Evolutionary conservation across 2,888 invertebrate genomes (phyloP), one percentile per base, ranked within the genome.

Genomic region (Rhogogaster chlorosoma): DNA sequence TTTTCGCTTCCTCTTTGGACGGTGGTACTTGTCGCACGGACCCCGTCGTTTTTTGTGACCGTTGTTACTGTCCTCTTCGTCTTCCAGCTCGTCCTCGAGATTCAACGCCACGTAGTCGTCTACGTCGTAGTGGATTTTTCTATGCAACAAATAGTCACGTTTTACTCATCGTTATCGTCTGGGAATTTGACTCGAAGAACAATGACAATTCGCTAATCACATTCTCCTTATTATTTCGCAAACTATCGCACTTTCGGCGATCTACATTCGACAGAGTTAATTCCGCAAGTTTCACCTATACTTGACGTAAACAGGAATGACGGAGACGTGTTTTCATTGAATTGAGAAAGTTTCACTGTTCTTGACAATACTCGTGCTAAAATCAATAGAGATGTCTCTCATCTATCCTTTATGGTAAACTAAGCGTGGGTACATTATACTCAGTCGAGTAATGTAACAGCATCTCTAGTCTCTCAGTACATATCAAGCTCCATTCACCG

Each of bases 31-130:
- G 73, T 90, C 90, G 29, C 88, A 88, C 64, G 89, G 87, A 26
- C 87, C 88, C 71, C 88, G 87, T 18, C 84, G 88, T 87, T 71
- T 57, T 29, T 61, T 75, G 70, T 80, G 78, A 26, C 73, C 84
- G 67, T 45, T 85, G 67, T 83, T 89, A 86, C 91, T 92, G 89
- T 91, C 93, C 80, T 80, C 57, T 80, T 92, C 91, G 49, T 92
- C 92, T 70, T 92, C 94, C 57, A 93, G 90, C 84, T 94, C 94
- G 84, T 93, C 94, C 75, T 94, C 94, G 89, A 95, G 94, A 89
- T 94, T 94, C 86, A 95, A 90, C 85, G 95, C 94, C 67, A 95
- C 92, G 91, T 94, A 95, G 88, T 95, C 94, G 87, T 94, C 94
- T 82, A 93, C 92, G 88, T 94, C 94, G 89, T 94, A 94, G 84